Percentiles rank a stretch among this genome's conserved stretches.
Conservation (phyloP, 2,888 invertebrate species). For the Acanthacorydalis orientalis region DNA sequence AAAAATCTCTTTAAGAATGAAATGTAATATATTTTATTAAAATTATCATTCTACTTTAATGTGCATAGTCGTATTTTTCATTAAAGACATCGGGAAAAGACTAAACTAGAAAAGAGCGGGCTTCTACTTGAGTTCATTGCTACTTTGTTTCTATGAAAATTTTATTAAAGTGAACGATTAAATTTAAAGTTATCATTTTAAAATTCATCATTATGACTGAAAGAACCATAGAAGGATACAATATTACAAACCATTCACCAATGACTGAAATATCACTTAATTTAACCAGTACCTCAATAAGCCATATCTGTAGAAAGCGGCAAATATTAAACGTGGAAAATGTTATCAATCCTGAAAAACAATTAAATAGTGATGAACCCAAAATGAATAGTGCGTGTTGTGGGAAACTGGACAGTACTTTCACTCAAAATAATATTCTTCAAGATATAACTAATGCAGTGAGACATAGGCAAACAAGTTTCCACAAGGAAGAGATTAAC, state of each 20-base stretch:
- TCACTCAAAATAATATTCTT: constrained; percentile 1
- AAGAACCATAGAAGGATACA: neutral
- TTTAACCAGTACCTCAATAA: constrained; percentile 3
- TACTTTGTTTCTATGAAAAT: neutral
- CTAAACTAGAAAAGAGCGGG: neutral
- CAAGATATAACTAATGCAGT: constrained; percentile 3
- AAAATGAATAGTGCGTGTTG: neutral
- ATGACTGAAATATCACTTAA: constrained; percentile 7
- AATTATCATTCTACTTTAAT: too few species aligned
- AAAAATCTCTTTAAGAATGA: too few species aligned
- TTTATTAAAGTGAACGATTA: neutral
- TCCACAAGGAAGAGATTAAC: neutral
- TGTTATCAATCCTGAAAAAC: neutral
- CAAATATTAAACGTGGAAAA: constrained; percentile 2
- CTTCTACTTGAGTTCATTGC: neutral
- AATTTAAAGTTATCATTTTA: too few species aligned
- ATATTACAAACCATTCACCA: constrained; percentile 3
- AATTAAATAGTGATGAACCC: neutral
- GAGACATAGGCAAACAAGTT: neutral
- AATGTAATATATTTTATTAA: too few species aligned
- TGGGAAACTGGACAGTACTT: neutral
- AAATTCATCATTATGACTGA: too few species aligned
- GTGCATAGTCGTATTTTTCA: too few species aligned
- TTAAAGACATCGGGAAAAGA: neutral
- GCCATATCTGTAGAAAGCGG: neutral